Evolutionary conservation across 2,888 invertebrate species (phyloP), one percentile per base, ranked within the genome.

Genomic region (Eristalis tenax): DNA sequence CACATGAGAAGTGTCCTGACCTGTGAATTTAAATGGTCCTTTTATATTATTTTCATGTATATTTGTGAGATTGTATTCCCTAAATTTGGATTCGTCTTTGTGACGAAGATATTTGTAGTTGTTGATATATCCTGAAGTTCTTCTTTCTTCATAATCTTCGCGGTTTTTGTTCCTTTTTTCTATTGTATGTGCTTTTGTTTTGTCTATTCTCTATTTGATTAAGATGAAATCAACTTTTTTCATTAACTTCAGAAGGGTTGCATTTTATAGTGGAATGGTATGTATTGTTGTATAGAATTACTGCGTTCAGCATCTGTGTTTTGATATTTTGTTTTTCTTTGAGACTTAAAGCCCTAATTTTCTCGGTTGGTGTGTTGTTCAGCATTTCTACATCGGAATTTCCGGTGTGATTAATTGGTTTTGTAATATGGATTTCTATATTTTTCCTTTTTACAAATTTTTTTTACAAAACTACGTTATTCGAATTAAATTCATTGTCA

Each of bases 381-480:
- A 26, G 26, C 26, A 1, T 26, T 26, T 26, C 26, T 26, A 26
- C 26, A 26, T 26, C 26, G 26, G 26, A 26, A 26, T 26, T 26
- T 22, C 28, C 59, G 0, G 71, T 59, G 1, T 77, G 38, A 56
- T 35, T 64, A n/a, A 65, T 79, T 66, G 26, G 26, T 65, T 65
- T 73, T 10, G 35, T 73, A 1, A 65, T 32, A 13, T 79, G 71
- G n/a, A 28, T 13, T 22, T 73, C 40, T 2, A 73, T 73, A 66
- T 43, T 66, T 61, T 78, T 28, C 2, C 23, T n/a, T n/a, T n/a
- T n/a, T n/a, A n/a, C n/a, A n/a, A n/a, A n/a, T 28, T 22, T 23
- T 13, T 28, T 22, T 23, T 13, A 10, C 40, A 40, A 40, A 61
- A 40, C 38, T 26, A 22, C n/a, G 22, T n/a, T 15, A 68, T 2